A percentile compares a stretch with the other conserved stretches of the same genome.
Evolutionary conservation across 2,888 invertebrate genomes (phyloP).

Genomic region (Pheosia gnoma): DNA sequence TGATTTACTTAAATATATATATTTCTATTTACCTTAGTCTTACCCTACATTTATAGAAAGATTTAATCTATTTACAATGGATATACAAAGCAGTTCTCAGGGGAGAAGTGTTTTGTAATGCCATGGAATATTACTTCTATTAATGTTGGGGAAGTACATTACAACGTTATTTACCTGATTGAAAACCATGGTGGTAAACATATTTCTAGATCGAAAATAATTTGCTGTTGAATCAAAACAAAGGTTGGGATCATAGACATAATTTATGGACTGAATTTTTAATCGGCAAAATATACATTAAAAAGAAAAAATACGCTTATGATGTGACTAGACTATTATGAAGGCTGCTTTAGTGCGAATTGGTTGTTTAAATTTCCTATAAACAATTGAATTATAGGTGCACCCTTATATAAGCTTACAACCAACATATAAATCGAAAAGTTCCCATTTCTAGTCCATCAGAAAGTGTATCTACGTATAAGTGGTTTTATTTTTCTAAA

Average conservation of each 20-base stretch:
- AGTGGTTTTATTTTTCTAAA: not conserved
- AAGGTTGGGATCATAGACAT: not conserved
- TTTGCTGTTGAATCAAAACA: not conserved
- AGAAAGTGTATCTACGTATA: not conserved
- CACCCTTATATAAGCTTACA: not conserved
- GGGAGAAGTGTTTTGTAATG: too few relatives aligned
- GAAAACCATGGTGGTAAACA: not conserved
- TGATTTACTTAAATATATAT: conserved; percentile 6
- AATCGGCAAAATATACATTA: not conserved
- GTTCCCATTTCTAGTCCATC: not conserved
- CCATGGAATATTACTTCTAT: too few relatives aligned
- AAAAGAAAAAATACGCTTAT: not conserved
- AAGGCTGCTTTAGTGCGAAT: too few relatives aligned
- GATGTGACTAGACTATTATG: too few relatives aligned
- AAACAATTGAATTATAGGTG: not conserved
- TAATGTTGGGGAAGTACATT: too few relatives aligned
- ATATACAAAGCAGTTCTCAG: too few relatives aligned
- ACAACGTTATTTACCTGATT: too few relatives aligned
- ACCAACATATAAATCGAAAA: not conserved
- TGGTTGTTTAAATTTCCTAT: too few relatives aligned
- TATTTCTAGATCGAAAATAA: not conserved
- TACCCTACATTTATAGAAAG: too few relatives aligned
- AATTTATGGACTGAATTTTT: not conserved
- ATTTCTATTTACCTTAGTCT: too few relatives aligned
- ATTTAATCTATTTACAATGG: too few relatives aligned